A percentile compares a stretch with the other conserved stretches of the same genome.
Evolutionary conservation across 2,797 vertebrate species (phyloP).

Genomic region (Anabacerthia variegaticeps): DNA sequence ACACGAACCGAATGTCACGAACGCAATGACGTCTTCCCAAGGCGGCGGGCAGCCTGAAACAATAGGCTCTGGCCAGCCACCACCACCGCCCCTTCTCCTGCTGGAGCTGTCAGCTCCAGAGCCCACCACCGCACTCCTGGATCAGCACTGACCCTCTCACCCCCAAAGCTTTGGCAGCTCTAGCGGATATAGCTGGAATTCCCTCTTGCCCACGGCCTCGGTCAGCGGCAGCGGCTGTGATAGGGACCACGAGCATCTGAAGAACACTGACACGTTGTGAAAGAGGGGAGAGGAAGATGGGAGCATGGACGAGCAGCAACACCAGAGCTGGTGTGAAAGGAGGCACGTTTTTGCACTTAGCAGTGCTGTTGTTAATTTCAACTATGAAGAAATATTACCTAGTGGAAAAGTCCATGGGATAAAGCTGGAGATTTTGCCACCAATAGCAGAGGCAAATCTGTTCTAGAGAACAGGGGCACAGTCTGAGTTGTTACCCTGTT

Average conservation of each 20-base stretch:
- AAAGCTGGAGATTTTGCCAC: neutral
- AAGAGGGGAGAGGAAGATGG: neutral
- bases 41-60: neutral
- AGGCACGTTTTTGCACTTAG: rapidly evolving
- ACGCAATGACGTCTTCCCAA: rapidly evolving
- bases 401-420: neutral
- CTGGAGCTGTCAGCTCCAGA: neutral
- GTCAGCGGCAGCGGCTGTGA: rapidly evolving
- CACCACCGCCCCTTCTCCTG: neutral
- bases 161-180: neutral
- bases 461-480: neutral
- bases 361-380: neutral
- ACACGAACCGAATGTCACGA: neutral
- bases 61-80: neutral
- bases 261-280: rapidly evolving
- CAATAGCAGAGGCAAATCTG: neutral
- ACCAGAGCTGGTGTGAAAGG: neutral
- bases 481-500: neutral
- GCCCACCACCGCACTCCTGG: neutral
- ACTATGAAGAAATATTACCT: neutral
- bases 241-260: rapidly evolving
- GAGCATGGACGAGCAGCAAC: neutral
- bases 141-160: neutral
- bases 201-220: neutral
- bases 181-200: neutral